phyloP scores from a whole-genome alignment of 2,888 invertebrate genomes.

The Embidobia sp. region DNA sequence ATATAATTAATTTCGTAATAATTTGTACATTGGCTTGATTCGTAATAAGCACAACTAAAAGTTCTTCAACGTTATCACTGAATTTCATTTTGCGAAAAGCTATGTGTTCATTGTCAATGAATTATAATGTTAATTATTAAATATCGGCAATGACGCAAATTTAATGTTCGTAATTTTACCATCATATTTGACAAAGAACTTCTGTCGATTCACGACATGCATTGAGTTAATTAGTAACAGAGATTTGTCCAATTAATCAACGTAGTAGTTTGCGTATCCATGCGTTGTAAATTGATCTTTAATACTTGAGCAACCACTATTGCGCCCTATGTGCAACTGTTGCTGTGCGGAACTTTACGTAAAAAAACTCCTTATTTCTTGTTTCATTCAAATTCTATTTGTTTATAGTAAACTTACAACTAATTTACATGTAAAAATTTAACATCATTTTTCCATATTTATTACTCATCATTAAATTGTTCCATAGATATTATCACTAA shows the following conservation, averaged over 20 bases:
- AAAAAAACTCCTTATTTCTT: too few relatives aligned
- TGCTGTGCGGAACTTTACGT: too few relatives aligned
- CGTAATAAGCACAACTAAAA: neutral
- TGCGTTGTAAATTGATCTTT: slow-evolving; percentile 4
- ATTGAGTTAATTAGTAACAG: slow-evolving; percentile 17
- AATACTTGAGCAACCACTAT: too few relatives aligned
- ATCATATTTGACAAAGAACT: neutral
- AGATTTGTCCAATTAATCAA: slow-evolving; percentile 20
- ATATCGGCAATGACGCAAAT: neutral
- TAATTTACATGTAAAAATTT: too few relatives aligned
- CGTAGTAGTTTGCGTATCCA: neutral
- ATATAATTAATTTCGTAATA: slow-evolving; percentile 17
- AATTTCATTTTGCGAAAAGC: neutral
- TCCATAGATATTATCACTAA: too few relatives aligned
- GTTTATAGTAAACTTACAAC: too few relatives aligned
- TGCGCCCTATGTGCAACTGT: too few relatives aligned
- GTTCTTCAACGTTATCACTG: neutral
- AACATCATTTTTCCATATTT: too few relatives aligned
- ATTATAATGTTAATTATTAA: slow-evolving; percentile 13
- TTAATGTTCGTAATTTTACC: slow-evolving; percentile 12
- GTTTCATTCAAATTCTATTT: too few relatives aligned
- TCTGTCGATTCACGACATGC: neutral
- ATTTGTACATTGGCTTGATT: neutral
- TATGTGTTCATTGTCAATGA: neutral
- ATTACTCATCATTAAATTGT: too few relatives aligned